Evolutionary conservation across 35 echinoderm and acorn worm genomes (phyloP).

Genomic region (Antedon bifida): DNA sequence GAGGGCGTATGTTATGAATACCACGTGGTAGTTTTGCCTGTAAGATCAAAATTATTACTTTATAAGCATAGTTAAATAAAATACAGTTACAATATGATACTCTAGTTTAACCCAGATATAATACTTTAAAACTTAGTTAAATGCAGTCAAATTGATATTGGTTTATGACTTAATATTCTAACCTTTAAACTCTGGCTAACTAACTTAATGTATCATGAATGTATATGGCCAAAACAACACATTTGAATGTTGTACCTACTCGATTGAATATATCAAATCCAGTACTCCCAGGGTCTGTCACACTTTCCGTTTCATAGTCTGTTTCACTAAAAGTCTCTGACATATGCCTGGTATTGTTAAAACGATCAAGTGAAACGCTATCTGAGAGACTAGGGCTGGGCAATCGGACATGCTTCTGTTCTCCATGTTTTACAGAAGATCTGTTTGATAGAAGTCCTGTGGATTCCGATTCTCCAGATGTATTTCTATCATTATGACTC

Average conservation of each 20-base stretch:
- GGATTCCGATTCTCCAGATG: no score
- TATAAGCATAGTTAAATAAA: no score
- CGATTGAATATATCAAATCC: neutral
- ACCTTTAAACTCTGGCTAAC: no score
- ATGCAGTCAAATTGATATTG: no score
- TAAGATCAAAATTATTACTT: neutral
- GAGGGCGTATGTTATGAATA: slow-evolving; percentile 75
- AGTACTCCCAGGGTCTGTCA: neutral
- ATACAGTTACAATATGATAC: no score
- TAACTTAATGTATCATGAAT: no score
- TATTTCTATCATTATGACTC: neutral
- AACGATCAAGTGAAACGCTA: neutral
- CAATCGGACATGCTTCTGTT: neutral
- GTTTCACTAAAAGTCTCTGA: neutral
- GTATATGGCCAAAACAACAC: no score
- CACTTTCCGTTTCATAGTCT: neutral
- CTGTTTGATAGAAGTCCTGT: neutral
- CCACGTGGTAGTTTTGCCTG: slow-evolving; percentile 88
- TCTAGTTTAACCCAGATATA: no score
- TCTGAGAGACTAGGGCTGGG: neutral
- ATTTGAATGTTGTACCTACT: neutral
- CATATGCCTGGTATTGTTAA: neutral
- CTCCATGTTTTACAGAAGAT: neutral
- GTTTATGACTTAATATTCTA: no score
- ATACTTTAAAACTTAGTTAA: no score